Evolutionary conservation across 2,888 invertebrate genomes (phyloP).

Genomic region (Brenthis hecate): DNA sequence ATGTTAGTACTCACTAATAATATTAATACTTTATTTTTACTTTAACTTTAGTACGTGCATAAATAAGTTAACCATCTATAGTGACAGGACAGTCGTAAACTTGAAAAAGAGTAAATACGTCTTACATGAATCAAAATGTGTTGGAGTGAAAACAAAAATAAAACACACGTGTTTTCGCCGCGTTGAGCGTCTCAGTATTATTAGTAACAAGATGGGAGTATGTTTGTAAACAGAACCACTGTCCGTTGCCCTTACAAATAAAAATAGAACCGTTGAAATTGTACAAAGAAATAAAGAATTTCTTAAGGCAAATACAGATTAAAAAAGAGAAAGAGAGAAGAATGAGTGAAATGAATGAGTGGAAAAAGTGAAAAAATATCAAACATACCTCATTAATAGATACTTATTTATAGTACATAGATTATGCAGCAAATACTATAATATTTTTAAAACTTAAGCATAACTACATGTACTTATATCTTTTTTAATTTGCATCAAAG

Average conservation of each 20-base stretch:
- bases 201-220: conserved; percentile 14
- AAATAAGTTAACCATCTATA: too few relatives aligned
- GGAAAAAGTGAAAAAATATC: too few relatives aligned
- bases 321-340: background rate
- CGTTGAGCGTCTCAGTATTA: conserved; percentile 34
- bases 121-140: conserved; percentile 2
- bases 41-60: too few relatives aligned
- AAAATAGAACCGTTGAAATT: background rate
- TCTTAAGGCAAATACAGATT: background rate
- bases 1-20: background rate
- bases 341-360: too few relatives aligned
- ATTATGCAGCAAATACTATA: too few relatives aligned
- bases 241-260: conserved; percentile 20
- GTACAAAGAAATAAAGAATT: too few relatives aligned
- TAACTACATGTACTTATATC: background rate
- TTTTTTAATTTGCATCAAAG: background rate
- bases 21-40: too few relatives aligned
- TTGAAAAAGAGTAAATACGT: conserved; percentile 3
- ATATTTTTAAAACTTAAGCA: background rate
- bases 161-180: conserved; percentile 11
- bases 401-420: too few relatives aligned
- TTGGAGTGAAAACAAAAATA: conserved; percentile 19
- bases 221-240: conserved; percentile 31
- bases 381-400: too few relatives aligned
- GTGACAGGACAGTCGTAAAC: background rate